Evolutionary conservation across 2,797 vertebrate species (phyloP), one percentile per base, ranked within the genome.

Genomic region (Vireo griseus): DNA sequence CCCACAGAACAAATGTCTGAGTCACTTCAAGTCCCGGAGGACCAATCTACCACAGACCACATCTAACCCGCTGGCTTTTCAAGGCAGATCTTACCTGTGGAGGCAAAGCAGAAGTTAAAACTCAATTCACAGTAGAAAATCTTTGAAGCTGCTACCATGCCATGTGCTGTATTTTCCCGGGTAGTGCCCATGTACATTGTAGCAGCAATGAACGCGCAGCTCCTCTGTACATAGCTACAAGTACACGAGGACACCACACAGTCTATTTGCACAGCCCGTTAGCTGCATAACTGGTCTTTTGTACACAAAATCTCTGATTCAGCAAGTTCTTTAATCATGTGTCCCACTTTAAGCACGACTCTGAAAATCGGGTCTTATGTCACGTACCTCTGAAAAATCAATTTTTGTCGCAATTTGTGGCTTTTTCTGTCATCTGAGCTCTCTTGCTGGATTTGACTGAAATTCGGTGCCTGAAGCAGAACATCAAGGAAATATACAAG

Each of bases 291-390:
- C 90, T 78, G 88, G 51, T 66, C 90, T 90, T 96, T 92, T 95
- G 94, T 93, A 76, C 63, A 88, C 88, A 47, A 81, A 90, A 84
- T 75, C 76, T 95, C 94, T 95, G 94, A 94, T 90, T 97, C 94
- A 96, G 92, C 93, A 93, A 82, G 83, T 92, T 78, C 77, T 63
- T 95, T 79, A 95, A 76, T 85, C 83, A 22, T 47, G 74, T 77
- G 86, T 86, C 86, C 71, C 88, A 50, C 83, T 94, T 88, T 13
- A 87, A 62, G 86, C 63, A 66, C 4, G 14, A 51, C 58, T 88
- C 58, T 84, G 91, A 75, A 91, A 88, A 78, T 48, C 0, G 0
- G 26, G 69, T 66, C 63, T 73, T 61, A 72, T 25, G 39, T 71
- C 94, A 95, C 1, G 1, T 86, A 95, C 17, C 83, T 88, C 86